phyloP scores from a whole-genome alignment of 2,797 vertebrate species.

The Macroramphosus scolopax region DNA sequence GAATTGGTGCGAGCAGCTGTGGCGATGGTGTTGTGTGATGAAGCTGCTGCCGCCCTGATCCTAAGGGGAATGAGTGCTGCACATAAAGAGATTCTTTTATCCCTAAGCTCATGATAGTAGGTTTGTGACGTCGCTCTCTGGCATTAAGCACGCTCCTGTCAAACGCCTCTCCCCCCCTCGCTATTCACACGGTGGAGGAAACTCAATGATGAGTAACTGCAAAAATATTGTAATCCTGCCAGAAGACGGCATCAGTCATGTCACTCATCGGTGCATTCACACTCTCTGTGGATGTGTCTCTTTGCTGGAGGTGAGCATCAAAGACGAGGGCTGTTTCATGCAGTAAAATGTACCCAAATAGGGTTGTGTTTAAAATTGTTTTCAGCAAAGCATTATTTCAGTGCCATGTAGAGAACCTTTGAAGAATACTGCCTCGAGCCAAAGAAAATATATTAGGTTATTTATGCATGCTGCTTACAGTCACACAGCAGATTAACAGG shows the following conservation, averaged over 20 bases:
- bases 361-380: background rate
- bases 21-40: constrained; percentile 49
- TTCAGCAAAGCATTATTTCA: background rate
- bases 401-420: constrained; percentile 1
- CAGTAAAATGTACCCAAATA: no score
- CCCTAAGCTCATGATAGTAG: constrained; percentile 32
- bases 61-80: constrained; percentile 18
- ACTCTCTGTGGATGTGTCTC: background rate
- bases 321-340: background rate
- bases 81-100: constrained; percentile 42
- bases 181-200: constrained; percentile 12
- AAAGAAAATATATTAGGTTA: no score
- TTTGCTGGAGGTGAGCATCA: background rate
- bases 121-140: constrained; percentile 43
- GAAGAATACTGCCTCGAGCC: constrained; percentile 9
- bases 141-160: constrained; percentile 23
- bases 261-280: constrained; percentile 9
- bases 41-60: constrained; percentile 36
- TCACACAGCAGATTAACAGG: no score
- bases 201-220: constrained; percentile 19
- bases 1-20: constrained; percentile 34
- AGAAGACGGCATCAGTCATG: constrained; percentile 25
- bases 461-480: no score
- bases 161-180: constrained; percentile 12
- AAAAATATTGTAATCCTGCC: constrained; percentile 23